Evolutionary conservation across 2,888 invertebrate genomes (phyloP).

Genomic region (Acrobeloides nanus): DNA sequence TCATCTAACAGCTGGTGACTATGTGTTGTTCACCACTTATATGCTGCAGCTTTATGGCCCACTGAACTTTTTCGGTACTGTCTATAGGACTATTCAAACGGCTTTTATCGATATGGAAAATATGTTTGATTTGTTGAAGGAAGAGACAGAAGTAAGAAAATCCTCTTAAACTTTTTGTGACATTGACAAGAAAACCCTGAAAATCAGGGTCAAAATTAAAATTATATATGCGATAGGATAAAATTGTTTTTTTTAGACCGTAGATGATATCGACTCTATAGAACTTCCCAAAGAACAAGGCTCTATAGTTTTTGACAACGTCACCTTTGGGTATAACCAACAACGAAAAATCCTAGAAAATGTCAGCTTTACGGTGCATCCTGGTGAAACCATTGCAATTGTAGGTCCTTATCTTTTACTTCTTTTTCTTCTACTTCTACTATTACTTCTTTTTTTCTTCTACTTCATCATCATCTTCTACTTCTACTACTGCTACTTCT

Average conservation of each 20-base stretch:
- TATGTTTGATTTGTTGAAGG: slow-evolving; percentile 88
- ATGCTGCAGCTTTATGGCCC: slow-evolving; percentile 86
- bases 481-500: too few relatives aligned
- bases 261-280: too few relatives aligned
- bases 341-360: slow-evolving; percentile 58
- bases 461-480: not conserved
- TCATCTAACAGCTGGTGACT: slow-evolving; percentile 79
- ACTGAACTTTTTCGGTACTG: slow-evolving; percentile 94
- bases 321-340: slow-evolving; percentile 77
- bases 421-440: too few relatives aligned
- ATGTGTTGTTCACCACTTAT: slow-evolving; percentile 88
- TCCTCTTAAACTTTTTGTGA: not conserved
- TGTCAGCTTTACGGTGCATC: slow-evolving; percentile 61
- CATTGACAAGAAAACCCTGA: not conserved
- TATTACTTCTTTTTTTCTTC: too few relatives aligned
- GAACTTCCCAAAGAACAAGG: too few relatives aligned
- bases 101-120: slow-evolving; percentile 99
- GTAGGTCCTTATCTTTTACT: too few relatives aligned
- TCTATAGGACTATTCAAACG: slow-evolving; percentile 90
- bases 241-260: not conserved
- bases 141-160: slow-evolving; percentile 58
- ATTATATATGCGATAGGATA: slow-evolving; percentile 2
- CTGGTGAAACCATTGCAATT: slow-evolving; percentile 71
- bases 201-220: not conserved
- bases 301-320: slow-evolving; percentile 76